Evolutionary conservation across 2,888 invertebrate genomes (phyloP).

Genomic region (Ceraclea dissimilis): DNA sequence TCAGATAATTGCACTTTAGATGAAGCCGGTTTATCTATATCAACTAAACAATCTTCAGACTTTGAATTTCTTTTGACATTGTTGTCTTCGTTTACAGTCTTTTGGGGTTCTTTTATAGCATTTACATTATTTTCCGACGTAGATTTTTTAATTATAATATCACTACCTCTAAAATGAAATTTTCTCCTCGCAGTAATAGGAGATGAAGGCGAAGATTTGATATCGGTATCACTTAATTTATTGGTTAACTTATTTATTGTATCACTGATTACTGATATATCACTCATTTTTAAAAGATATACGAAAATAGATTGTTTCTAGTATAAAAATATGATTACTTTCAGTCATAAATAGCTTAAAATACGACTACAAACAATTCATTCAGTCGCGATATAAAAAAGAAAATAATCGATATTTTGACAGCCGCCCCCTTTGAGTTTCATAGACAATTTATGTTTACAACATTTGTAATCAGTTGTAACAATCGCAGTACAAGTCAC

Average conservation of each 20-base stretch:
- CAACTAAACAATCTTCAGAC: conserved; percentile 26
- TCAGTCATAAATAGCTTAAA: conserved; percentile 20
- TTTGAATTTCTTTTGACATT: conserved; percentile 24
- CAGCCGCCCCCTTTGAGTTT: conserved; percentile 13
- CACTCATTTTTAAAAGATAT: conserved; percentile 18
- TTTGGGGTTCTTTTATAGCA: conserved; percentile 19
- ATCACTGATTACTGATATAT: conserved; percentile 13
- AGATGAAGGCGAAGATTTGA: conserved; percentile 24
- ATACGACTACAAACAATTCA: conserved; percentile 10
- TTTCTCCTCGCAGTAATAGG: conserved; percentile 20
- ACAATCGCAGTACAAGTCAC: not conserved
- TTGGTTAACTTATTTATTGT: conserved; percentile 16
- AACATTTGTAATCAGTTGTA: too few relatives aligned
- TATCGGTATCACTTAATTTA: conserved; percentile 18
- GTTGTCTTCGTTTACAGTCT: conserved; percentile 20
- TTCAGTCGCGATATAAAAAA: conserved; percentile 7
- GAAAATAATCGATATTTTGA: conserved; percentile 24
- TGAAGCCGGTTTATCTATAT: conserved; percentile 22
- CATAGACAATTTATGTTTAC: conserved; percentile 22
- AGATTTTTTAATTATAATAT: conserved; percentile 24
- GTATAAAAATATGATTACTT: conserved; percentile 16
- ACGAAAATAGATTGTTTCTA: conserved; percentile 3
- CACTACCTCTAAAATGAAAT: conserved; percentile 18
- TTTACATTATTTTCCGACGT: conserved; percentile 24
- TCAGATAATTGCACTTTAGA: conserved; percentile 8